Evolutionary conservation across 2,797 vertebrate species (phyloP), one percentile per base, ranked within the genome.

Genomic region (Sebastes diploproa): DNA sequence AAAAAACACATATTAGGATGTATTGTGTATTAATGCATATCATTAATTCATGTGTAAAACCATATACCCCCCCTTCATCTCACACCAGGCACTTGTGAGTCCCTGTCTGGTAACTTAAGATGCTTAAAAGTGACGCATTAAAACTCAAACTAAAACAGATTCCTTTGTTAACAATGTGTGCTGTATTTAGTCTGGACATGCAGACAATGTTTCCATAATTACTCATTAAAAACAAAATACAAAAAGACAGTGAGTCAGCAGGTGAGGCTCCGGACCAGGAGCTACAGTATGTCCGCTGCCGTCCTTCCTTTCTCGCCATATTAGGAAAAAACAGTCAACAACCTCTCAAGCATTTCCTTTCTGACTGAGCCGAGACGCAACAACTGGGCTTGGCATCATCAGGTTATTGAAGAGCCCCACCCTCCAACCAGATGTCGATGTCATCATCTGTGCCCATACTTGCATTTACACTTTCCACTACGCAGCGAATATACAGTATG

Each of bases 271-370:
- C 56, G 62, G 81, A 83, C 71, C 72, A 83, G 29, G 25, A 70
- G 75, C 82, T 56, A 34, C 11, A 22, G 80, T 77, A 77, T 77
- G 84, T 84, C 72, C 67, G 22, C 86, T 84, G 77, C 38, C 74
- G 34, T 89, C 36, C 86, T 80, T 89, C 81, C 85, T 83, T 61
- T 81, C 61, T 92, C 93, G 83, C 95, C 95, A 95, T 97, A 96
- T 96, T 94, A 96, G 95, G 95, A 75, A 89, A 92, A 89, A 92
- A 92, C 91, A 80, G 80, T 85, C 88, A 90, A 89, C 80, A 88
- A 83, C 63, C 80, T 64, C 75, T 86, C 60, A 78, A 38, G 75
- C 82, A 80, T 86, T 92, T 92, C 85, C 89, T 86, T 50, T 87
- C 50, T 71, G 70, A 56, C 80, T 13, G 56, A 77, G 78, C 81